Evolutionary conservation across 2,797 vertebrate genomes (phyloP).

Genomic region (Prunella strophiata): DNA sequence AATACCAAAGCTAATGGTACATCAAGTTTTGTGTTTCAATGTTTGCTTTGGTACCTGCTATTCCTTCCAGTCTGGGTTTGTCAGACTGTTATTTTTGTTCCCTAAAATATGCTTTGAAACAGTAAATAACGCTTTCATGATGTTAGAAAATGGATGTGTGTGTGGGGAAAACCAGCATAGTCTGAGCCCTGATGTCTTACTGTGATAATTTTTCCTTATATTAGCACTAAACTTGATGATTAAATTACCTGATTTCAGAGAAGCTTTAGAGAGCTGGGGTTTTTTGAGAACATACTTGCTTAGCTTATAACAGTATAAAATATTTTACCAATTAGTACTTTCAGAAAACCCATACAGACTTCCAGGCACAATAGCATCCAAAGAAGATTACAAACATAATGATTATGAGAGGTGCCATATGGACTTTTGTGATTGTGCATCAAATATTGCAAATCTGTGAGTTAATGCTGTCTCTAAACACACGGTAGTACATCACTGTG

Average conservation of each 20-base stretch:
- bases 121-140: neutral
- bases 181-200: neutral
- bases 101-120: neutral
- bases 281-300: neutral
- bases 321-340: neutral
- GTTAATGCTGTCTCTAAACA: neutral
- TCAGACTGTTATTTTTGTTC: neutral
- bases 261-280: neutral
- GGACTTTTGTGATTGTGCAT: neutral
- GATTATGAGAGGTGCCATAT: neutral
- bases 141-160: neutral
- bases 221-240: neutral
- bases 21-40: neutral
- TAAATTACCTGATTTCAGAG: neutral
- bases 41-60: neutral
- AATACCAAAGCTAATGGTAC: neutral
- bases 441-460: constrained; percentile 5
- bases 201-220: neutral
- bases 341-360: neutral
- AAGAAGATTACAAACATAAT: neutral
- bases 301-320: neutral
- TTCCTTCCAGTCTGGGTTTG: neutral
- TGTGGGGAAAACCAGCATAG: neutral
- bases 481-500: fast-evolving
- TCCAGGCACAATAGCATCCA: neutral